A percentile compares a stretch with the other conserved stretches of the same genome.
These are phyloP conservation scores for Alcis repandata DNA, from an alignment of 2,888 invertebrate genomes.

Conservation along the genomic window DNA sequence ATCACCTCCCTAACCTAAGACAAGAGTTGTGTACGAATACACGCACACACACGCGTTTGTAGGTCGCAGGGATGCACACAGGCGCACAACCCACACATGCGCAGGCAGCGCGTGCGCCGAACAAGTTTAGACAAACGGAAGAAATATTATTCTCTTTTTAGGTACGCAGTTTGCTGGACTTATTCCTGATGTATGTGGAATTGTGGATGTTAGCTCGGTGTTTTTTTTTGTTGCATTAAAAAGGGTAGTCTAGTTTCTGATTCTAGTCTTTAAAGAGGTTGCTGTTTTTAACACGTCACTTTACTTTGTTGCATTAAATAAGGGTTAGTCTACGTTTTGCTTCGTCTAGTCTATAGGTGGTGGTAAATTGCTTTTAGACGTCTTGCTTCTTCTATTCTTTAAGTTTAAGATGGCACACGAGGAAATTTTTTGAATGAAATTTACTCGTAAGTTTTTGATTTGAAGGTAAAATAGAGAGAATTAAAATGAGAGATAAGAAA, in stretches of 20 bases:
- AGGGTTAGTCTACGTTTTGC: too few species aligned
- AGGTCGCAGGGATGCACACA: constrained; percentile 61
- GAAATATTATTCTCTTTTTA: constrained; percentile 85
- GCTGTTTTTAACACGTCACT: too few species aligned
- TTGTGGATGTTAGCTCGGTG: constrained; percentile 18
- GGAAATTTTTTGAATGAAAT: too few species aligned
- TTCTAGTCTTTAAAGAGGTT: neutral
- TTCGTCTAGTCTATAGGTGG: too few species aligned
- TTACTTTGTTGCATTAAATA: too few species aligned
- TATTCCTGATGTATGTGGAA: constrained; percentile 43
- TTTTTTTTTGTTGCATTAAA: neutral
- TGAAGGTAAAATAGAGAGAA: too few species aligned
- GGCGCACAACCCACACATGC: constrained; percentile 67
- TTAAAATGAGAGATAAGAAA: too few species aligned
- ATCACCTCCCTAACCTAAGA: constrained; percentile 87
- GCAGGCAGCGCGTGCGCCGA: constrained; percentile 77
- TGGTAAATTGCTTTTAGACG: too few species aligned
- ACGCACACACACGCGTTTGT: constrained; percentile 64
- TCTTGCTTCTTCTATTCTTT: too few species aligned
- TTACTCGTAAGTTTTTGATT: too few species aligned
- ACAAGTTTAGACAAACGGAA: constrained; percentile 86
- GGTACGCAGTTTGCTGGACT: constrained; percentile 59
- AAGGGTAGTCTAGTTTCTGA: neutral
- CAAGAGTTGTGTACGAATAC: constrained; percentile 67
- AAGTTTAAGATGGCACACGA: too few species aligned